A percentile compares a stretch with the other conserved stretches of the same genome.
Evolutionary conservation across 2,888 invertebrate species (phyloP).

Genomic region (Luperina nickerlii): DNA sequence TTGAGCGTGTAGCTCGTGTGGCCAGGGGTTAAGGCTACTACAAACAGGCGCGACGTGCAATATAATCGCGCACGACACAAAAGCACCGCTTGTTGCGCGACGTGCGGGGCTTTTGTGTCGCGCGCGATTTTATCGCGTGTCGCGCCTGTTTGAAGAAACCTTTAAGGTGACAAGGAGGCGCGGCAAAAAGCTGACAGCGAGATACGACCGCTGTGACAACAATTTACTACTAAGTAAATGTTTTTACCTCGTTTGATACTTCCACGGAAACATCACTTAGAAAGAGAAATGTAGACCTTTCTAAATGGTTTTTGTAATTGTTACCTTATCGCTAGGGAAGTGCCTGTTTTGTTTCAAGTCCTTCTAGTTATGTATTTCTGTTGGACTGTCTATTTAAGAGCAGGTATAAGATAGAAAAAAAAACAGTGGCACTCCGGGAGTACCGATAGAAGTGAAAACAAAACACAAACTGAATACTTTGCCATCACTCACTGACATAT

Average conservation of each 20-base stretch:
- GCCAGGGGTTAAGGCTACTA: background rate
- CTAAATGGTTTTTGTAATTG: constrained; percentile 22
- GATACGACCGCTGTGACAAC: constrained; percentile 40
- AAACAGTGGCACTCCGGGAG: too few species aligned
- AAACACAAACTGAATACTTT: too few species aligned
- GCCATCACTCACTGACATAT: too few species aligned
- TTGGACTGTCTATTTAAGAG: background rate
- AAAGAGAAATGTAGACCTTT: constrained; percentile 23
- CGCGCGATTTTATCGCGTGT: too few species aligned
- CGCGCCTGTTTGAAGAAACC: too few species aligned
- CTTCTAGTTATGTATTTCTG: background rate
- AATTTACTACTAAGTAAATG: constrained; percentile 45
- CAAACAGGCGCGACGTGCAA: too few species aligned
- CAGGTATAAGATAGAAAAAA: too few species aligned
- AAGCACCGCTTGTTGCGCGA: too few species aligned
- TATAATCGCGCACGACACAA: too few species aligned
- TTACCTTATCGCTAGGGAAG: background rate
- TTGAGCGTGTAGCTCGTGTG: background rate
- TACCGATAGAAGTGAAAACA: too few species aligned
- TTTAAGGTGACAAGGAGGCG: constrained; percentile 46
- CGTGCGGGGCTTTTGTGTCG: too few species aligned
- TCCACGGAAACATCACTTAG: constrained; percentile 26
- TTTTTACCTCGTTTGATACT: constrained; percentile 41
- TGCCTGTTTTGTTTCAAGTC: background rate
- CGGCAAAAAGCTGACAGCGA: constrained; percentile 50